Conservation (phyloP, 2,888 invertebrate species). For the Tinea pellionella region DNA sequence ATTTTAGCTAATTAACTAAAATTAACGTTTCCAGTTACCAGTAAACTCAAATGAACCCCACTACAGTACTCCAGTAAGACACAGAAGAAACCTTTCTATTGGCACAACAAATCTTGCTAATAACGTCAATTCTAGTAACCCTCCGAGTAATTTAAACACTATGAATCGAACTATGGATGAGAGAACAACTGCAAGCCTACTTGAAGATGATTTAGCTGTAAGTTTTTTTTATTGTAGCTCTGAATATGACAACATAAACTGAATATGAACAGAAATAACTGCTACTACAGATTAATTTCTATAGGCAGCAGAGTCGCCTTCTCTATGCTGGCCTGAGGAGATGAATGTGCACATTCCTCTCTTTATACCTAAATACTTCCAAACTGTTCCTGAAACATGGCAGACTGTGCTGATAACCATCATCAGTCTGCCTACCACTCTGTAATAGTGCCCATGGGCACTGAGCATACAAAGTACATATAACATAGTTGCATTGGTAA, state of each 20-base stretch:
- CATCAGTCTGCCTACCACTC: too few species aligned
- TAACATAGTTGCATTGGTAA: too few species aligned
- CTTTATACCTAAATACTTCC: too few species aligned
- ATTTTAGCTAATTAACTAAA: neutral
- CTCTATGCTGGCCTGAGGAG: too few species aligned
- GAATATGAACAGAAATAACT: too few species aligned
- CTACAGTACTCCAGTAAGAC: conserved; percentile 63
- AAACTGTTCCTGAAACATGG: too few species aligned
- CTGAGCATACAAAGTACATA: too few species aligned
- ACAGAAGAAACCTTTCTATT: conserved; percentile 58
- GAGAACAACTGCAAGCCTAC: conserved; percentile 63
- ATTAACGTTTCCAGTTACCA: conserved; percentile 26
- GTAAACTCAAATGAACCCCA: conserved; percentile 50
- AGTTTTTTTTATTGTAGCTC: conserved; percentile 22
- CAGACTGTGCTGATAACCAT: too few species aligned
- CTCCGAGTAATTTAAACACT: conserved; percentile 35
- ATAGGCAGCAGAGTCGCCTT: too few species aligned
- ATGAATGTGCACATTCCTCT: too few species aligned
- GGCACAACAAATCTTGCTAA: conserved; percentile 55
- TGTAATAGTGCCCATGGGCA: too few species aligned
- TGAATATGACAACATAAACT: neutral
- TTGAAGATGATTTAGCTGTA: conserved; percentile 72
- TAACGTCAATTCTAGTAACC: conserved; percentile 36
- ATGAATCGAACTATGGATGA: conserved; percentile 73
- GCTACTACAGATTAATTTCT: too few species aligned